A percentile compares a stretch with the other conserved stretches of the same genome.
Conservation (phyloP, 2,113 vertebrate species). For the Centropus unirufus region DNA sequence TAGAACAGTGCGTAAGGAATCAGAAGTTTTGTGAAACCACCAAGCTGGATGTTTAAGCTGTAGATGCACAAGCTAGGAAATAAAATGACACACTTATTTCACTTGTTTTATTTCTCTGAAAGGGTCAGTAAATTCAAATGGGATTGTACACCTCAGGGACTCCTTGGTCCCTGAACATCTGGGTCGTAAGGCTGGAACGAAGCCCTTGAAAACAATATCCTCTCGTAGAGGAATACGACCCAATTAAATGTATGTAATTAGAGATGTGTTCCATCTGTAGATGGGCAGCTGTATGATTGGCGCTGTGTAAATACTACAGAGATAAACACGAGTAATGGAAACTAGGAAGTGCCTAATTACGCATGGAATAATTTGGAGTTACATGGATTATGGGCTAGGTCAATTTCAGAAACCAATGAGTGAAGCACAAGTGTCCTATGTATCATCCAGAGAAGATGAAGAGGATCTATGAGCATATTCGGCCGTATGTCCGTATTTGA, state of each 20-base stretch:
- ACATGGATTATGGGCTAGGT: not conserved
- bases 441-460: not conserved
- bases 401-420: slow-evolving; percentile 22
- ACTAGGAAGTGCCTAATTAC: slow-evolving; percentile 3
- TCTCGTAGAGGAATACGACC: not conserved
- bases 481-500: not conserved
- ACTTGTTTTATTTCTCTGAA: slow-evolving; percentile 6
- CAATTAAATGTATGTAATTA: not conserved
- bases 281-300: not conserved
- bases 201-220: slow-evolving; percentile 6
- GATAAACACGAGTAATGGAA: slow-evolving; percentile 20
- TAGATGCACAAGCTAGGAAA: not conserved
- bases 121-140: slow-evolving; percentile 2
- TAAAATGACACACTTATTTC: not conserved
- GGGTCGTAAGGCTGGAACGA: not conserved
- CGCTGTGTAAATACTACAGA: not conserved
- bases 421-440: not conserved
- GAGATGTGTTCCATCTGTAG: not conserved
- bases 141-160: not conserved
- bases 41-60: not conserved
- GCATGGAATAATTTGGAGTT: slow-evolving; percentile 30
- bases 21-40: not conserved
- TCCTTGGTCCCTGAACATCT: slow-evolving; percentile 46
- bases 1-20: not conserved
- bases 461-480: not conserved